Evolutionary conservation across 2,888 invertebrate genomes (phyloP), one percentile per base, ranked within the genome.

Genomic region (Pyrrhia umbra): DNA sequence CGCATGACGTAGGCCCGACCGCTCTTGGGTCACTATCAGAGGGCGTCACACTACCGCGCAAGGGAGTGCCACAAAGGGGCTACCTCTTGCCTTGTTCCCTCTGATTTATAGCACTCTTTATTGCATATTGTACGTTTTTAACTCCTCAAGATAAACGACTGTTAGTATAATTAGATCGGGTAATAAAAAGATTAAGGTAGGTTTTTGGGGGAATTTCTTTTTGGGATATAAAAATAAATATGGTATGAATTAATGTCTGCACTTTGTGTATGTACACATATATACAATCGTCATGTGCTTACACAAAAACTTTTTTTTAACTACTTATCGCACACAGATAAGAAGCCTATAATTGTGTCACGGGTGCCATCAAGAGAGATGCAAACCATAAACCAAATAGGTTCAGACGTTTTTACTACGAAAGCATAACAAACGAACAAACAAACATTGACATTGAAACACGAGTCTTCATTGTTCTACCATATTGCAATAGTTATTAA

Each of bases 61-160:
- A 65, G 74, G 69, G 73, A 61, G 69, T 69, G 70, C 61, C 69
- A 47, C 65, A 39, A 20, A 54, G 68, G 65, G 59, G 58, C 66
- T 51, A 62, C 64, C 63, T 50, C 54, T 59, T 40, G 57, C 61
- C 68, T 58, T 50, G 49, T 60, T 50, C 42, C 66, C 56, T 49
- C 54, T 79, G 77, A 80, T 80, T 79, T 79, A 79, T 72, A 1
- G 49, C 56, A 58, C 45, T 75, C 66, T 74, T 77, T 79, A 79
- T 67, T 58, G 64, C 71, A 75, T 72, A 79, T 69, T 79, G 68
- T 77, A 68, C 71, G 63, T 56, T 79, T 75, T 79, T 72, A 69
- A 75, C 68, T 54, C 60, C 67, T 62, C 46, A 71, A 80, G 80
- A 80, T 76, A 70, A 76, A 80, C 61, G 69, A 69, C 64, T 66